phyloP scores from a whole-genome alignment of 1,140 invertebrate genomes.

The Camponotus pennsylvanicus region DNA sequence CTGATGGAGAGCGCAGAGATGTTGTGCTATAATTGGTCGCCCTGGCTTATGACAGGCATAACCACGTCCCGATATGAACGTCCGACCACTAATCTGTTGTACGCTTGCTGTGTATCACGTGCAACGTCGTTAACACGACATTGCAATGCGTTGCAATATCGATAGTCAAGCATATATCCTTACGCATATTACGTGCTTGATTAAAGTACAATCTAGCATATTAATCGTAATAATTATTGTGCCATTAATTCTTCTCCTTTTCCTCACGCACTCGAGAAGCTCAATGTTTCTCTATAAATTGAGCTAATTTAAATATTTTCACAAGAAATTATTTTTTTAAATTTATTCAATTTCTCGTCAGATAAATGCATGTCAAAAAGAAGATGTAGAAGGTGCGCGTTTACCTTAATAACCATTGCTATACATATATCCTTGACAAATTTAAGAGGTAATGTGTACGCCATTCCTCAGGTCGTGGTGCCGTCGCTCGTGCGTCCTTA shows the following conservation, averaged over 20 bases:
- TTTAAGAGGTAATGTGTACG: slow-evolving; percentile 28
- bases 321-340: neutral
- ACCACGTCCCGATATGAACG: slow-evolving; percentile 65
- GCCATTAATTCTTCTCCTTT: neutral
- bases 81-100: slow-evolving; percentile 66
- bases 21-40: slow-evolving; percentile 64
- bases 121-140: slow-evolving; percentile 58
- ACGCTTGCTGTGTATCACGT: slow-evolving; percentile 54
- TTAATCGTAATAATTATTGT: neutral
- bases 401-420: neutral
- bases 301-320: neutral
- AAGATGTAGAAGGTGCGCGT: neutral
- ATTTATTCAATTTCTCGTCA: neutral
- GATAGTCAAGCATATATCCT: slow-evolving; percentile 27
- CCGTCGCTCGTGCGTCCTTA: neutral
- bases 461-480: neutral
- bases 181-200: neutral
- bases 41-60: slow-evolving; percentile 63
- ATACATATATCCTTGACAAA: slow-evolving; percentile 11
- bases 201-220: neutral
- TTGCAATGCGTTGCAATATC: slow-evolving; percentile 33
- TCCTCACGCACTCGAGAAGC: neutral
- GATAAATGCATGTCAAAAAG: neutral
- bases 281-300: neutral
- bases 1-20: slow-evolving; percentile 47